phyloP scores from a whole-genome alignment of 2,797 vertebrate genomes.

The Odontamblyopus rebecca region DNA sequence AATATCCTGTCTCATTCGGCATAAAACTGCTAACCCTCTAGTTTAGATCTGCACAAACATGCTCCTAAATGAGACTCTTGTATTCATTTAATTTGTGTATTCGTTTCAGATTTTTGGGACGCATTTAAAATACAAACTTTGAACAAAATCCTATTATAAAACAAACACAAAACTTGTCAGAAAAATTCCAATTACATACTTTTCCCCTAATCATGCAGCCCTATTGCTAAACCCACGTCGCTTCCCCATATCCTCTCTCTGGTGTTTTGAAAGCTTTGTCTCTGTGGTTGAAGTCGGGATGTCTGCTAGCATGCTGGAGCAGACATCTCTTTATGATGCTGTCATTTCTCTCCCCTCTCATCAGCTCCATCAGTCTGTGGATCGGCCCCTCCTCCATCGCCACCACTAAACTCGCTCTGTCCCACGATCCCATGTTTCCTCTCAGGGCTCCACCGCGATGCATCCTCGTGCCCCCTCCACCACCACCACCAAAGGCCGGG shows the following conservation, averaged over 20 bases:
- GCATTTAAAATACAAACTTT: too few relatives aligned
- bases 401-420: conserved; percentile 52
- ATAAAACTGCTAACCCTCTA: too few relatives aligned
- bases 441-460: conserved; percentile 65
- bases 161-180: too few relatives aligned
- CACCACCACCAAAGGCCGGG: conserved; percentile 56
- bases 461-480: conserved; percentile 54
- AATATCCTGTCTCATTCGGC: too few relatives aligned
- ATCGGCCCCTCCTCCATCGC: conserved; percentile 31
- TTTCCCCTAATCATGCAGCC: too few relatives aligned
- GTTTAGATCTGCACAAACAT: too few relatives aligned
- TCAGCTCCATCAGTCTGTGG: conserved; percentile 64
- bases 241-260: conserved; percentile 9
- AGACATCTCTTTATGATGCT: conserved; percentile 74
- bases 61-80: too few relatives aligned
- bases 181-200: too few relatives aligned
- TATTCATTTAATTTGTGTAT: too few relatives aligned
- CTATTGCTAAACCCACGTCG: conserved; percentile 10
- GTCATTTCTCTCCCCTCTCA: conserved; percentile 63
- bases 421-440: conserved; percentile 68
- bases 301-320: conserved; percentile 77
- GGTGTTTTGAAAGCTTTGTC: conserved; percentile 79
- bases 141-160: too few relatives aligned
- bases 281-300: conserved; percentile 75
- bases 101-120: too few relatives aligned